Evolutionary conservation across 2,888 invertebrate genomes (phyloP).

Genomic region (Lumbricus terrestris): DNA sequence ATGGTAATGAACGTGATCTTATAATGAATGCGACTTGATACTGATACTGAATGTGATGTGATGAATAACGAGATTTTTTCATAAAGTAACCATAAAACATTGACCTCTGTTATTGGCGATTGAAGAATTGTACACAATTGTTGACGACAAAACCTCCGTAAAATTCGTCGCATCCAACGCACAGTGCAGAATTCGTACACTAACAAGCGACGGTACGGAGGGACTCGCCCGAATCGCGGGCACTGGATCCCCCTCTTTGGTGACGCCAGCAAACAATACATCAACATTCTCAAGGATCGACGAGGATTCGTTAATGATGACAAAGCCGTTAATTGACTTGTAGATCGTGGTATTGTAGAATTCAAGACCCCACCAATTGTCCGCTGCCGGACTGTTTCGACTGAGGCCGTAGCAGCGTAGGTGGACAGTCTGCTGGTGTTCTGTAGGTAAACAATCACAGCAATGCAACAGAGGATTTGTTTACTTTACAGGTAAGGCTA

Average conservation of each 20-base stretch:
- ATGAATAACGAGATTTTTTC: background rate
- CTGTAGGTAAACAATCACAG: slow-evolving; percentile 54
- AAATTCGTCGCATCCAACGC: slow-evolving; percentile 92
- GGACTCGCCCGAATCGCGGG: slow-evolving; percentile 57
- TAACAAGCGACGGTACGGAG: slow-evolving; percentile 78
- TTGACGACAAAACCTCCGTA: slow-evolving; percentile 78
- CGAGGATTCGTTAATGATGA: slow-evolving; percentile 70
- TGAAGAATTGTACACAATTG: slow-evolving; percentile 77
- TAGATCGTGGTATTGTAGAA: slow-evolving; percentile 73
- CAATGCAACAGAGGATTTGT: background rate
- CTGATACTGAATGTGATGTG: background rate
- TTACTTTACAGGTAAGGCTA: background rate
- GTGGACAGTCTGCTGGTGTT: slow-evolving; percentile 89
- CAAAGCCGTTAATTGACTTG: slow-evolving; percentile 17
- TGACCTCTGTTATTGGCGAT: slow-evolving; percentile 78
- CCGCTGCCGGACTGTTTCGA: slow-evolving; percentile 59
- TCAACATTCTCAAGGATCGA: slow-evolving; percentile 79
- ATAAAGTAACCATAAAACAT: no score
- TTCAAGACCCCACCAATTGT: slow-evolving; percentile 84
- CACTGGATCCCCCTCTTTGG: slow-evolving; percentile 38
- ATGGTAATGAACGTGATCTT: no score
- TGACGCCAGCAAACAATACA: slow-evolving; percentile 64
- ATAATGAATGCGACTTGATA: no score
- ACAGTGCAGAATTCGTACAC: slow-evolving; percentile 79
- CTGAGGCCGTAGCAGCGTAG: slow-evolving; percentile 76